Conservation (phyloP, 2,113 vertebrate genomes). For the Bambusicola thoracicus region DNA sequence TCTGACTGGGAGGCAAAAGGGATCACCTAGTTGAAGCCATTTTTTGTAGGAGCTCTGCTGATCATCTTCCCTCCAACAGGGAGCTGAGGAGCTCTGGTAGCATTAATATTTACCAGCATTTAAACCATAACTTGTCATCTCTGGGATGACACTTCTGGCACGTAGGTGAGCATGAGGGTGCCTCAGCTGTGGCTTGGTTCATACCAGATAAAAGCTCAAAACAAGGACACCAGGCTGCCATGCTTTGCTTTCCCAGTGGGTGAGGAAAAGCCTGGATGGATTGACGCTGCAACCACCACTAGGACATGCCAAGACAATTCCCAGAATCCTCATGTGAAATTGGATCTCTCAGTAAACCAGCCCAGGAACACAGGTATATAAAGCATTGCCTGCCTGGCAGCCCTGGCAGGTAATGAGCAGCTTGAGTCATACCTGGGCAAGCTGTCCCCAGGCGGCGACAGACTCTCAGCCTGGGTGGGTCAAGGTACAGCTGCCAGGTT, state of each 20-base stretch:
- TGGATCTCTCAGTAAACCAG: background rate
- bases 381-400: background rate
- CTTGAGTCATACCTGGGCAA: constrained; percentile 42
- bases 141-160: background rate
- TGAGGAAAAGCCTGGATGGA: background rate
- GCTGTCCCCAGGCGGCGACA: background rate
- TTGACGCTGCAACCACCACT: background rate
- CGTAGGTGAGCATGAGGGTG: accelerated
- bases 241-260: background rate
- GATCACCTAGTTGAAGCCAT: accelerated
- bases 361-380: background rate
- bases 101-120: background rate
- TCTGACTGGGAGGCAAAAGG: background rate
- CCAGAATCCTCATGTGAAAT: constrained; percentile 12
- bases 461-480: constrained; percentile 25
- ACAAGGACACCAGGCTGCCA: background rate
- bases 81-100: background rate
- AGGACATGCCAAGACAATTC: background rate
- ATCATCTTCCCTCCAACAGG: background rate
- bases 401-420: background rate
- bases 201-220: background rate
- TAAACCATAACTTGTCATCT: background rate
- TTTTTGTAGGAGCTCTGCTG: background rate
- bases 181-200: background rate
- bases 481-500: background rate